Conservation (phyloP, 2,888 invertebrate species). For the Drosophila monieri region DNA sequence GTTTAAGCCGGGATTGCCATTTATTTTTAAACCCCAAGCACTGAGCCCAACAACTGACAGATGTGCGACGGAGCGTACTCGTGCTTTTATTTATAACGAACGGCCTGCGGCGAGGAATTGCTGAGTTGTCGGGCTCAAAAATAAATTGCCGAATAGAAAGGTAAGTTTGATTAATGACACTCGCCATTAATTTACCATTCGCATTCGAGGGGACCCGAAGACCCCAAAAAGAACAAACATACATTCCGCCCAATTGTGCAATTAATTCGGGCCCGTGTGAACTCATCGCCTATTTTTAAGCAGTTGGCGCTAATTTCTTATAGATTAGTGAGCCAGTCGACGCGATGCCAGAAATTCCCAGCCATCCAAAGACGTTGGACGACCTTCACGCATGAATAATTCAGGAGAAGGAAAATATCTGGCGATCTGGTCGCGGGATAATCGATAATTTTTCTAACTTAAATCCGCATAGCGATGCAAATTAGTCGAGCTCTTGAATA, state of each 20-base stretch:
- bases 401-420: conserved; percentile 33
- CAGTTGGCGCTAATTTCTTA: conserved; percentile 45
- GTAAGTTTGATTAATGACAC: conserved; percentile 68
- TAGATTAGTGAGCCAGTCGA: conserved; percentile 36
- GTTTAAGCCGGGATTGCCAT: conserved; percentile 26
- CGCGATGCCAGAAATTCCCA: conserved; percentile 42
- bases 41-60: conserved; percentile 45
- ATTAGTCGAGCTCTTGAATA: conserved; percentile 54
- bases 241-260: conserved; percentile 38
- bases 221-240: conserved; percentile 10
- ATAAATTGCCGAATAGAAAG: conserved; percentile 48
- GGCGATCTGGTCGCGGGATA: conserved; percentile 20
- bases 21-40: conserved; percentile 52
- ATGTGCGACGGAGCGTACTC: conserved; percentile 35
- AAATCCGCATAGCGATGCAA: conserved; percentile 78
- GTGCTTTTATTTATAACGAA: conserved; percentile 66
- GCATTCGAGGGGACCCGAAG: conserved; percentile 10
- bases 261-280: conserved; percentile 53
- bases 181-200: conserved; percentile 50
- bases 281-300: conserved; percentile 74
- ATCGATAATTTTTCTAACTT: conserved; percentile 56
- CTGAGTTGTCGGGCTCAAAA: conserved; percentile 42
- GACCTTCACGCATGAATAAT: conserved; percentile 72
- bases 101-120: conserved; percentile 41
- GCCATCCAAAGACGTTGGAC: conserved; percentile 58